phyloP scores from a whole-genome alignment of 1,140 invertebrate genomes.

The Triops longicaudatus region DNA sequence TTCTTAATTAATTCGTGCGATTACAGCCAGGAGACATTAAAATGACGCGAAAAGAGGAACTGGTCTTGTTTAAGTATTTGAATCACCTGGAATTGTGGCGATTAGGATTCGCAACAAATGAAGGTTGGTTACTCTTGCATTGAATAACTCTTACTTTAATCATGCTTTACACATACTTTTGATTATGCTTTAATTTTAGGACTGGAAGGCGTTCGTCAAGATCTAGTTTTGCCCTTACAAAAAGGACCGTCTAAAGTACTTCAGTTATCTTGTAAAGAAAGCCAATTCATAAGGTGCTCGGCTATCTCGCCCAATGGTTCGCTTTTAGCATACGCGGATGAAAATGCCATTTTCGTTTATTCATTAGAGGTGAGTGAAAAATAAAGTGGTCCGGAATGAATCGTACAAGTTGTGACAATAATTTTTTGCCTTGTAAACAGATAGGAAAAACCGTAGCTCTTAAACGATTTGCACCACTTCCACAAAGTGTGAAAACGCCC shows the following conservation, averaged over 20 bases:
- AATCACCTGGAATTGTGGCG: conserved; percentile 55
- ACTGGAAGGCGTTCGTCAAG: neutral
- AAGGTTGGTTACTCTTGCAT: neutral
- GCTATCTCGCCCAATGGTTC: conserved; percentile 57
- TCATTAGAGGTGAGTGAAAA: conserved; percentile 48
- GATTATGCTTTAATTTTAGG: neutral
- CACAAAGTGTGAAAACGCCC: neutral
- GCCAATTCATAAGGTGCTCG: conserved; percentile 54
- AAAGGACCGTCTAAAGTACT: conserved; percentile 56
- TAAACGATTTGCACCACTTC: neutral
- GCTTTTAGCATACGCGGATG: conserved; percentile 64
- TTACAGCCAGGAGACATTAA: conserved; percentile 49
- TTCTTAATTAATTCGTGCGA: conserved; percentile 16
- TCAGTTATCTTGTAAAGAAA: conserved; percentile 49
- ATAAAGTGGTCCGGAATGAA: too few species aligned
- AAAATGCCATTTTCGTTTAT: conserved; percentile 54
- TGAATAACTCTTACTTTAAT: neutral
- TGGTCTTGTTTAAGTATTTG: conserved; percentile 58
- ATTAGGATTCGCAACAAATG: conserved; percentile 42
- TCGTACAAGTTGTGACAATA: neutral
- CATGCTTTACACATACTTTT: too few species aligned
- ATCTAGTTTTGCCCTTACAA: conserved; percentile 40
- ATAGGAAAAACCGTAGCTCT: neutral
- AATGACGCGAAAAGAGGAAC: conserved; percentile 48
- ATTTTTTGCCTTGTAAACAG: neutral